phyloP scores from a whole-genome alignment of 2,888 invertebrate species.

The Dynastes grantii region DNA sequence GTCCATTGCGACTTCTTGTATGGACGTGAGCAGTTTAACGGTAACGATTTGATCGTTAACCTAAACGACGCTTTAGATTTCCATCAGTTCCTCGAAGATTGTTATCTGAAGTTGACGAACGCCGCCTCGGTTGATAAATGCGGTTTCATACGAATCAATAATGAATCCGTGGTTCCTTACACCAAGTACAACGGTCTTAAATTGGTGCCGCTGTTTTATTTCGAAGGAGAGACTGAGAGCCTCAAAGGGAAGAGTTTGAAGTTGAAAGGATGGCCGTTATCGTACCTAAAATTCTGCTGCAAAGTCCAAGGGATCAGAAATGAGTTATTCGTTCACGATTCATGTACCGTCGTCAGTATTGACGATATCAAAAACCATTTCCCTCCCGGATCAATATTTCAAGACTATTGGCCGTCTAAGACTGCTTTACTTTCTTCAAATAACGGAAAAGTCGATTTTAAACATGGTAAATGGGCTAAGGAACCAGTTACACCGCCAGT shows the following conservation, averaged over 20 bases:
- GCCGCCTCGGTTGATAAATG: slow-evolving; percentile 79
- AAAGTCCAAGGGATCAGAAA: slow-evolving; percentile 94
- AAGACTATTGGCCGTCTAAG: slow-evolving; percentile 95
- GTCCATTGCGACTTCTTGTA: slow-evolving; percentile 94
- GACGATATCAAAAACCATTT: slow-evolving; percentile 93
- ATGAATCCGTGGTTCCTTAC: slow-evolving; percentile 94
- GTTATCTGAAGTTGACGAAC: slow-evolving; percentile 83
- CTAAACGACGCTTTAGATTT: slow-evolving; percentile 92
- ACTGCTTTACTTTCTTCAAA: slow-evolving; percentile 72
- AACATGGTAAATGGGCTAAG: slow-evolving; percentile 48
- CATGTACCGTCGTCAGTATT: slow-evolving; percentile 91
- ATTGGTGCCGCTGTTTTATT: slow-evolving; percentile 93
- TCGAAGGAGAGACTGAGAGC: slow-evolving; percentile 94
- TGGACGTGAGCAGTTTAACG: slow-evolving; percentile 89
- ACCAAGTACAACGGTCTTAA: slow-evolving; percentile 87
- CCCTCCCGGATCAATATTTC: slow-evolving; percentile 90
- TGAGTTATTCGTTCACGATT: slow-evolving; percentile 92
- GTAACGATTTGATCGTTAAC: slow-evolving; percentile 91
- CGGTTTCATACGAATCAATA: slow-evolving; percentile 93
- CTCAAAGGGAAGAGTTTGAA: slow-evolving; percentile 89
- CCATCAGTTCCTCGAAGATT: slow-evolving; percentile 91
- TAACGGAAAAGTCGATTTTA: slow-evolving; percentile 45
- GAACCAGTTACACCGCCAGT: slow-evolving; percentile 47
- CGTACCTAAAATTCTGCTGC: slow-evolving; percentile 94
- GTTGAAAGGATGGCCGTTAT: slow-evolving; percentile 92